Evolutionary conservation across 2,797 vertebrate species (phyloP).

Genomic region (Micropoecilia bifurca): DNA sequence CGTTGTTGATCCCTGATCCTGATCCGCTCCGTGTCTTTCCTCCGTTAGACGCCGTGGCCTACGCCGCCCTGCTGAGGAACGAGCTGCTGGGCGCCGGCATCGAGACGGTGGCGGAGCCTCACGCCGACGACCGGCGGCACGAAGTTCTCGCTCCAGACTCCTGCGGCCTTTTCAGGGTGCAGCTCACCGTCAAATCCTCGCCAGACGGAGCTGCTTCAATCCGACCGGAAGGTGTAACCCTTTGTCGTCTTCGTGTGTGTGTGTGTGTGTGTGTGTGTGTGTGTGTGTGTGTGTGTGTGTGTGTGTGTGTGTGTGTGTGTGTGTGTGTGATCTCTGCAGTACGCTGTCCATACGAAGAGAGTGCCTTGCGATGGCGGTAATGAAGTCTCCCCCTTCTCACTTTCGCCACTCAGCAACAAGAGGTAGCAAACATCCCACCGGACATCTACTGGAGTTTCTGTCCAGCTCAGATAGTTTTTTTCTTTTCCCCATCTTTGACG

Average conservation of each 20-base stretch:
- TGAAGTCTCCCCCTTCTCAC: constrained; percentile 85
- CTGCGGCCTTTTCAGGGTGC: constrained; percentile 84
- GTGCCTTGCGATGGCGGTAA: constrained; percentile 82
- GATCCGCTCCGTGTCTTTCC: neutral
- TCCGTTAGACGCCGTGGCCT: constrained; percentile 81
- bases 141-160: constrained; percentile 75
- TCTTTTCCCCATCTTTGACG: neutral
- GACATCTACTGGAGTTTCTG: neutral
- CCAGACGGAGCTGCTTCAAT: neutral
- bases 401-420: constrained; percentile 88
- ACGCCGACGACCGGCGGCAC: constrained; percentile 80
- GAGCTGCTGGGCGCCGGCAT: constrained; percentile 85
- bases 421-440: constrained; percentile 65
- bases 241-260: neutral
- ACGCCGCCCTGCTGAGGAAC: constrained; percentile 85
- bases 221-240: neutral
- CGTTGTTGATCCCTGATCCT: neutral
- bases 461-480: accelerated
- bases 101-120: constrained; percentile 81
- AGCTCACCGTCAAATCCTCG: neutral
- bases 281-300: too few species aligned
- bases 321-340: constrained; percentile 66
- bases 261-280: too few species aligned
- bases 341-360: constrained; percentile 84
- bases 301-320: neutral